Percentiles rank a stretch among this genome's conserved stretches.
Conservation (phyloP, 2,888 invertebrate genomes). For the Pristionchus mayeri region DNA sequence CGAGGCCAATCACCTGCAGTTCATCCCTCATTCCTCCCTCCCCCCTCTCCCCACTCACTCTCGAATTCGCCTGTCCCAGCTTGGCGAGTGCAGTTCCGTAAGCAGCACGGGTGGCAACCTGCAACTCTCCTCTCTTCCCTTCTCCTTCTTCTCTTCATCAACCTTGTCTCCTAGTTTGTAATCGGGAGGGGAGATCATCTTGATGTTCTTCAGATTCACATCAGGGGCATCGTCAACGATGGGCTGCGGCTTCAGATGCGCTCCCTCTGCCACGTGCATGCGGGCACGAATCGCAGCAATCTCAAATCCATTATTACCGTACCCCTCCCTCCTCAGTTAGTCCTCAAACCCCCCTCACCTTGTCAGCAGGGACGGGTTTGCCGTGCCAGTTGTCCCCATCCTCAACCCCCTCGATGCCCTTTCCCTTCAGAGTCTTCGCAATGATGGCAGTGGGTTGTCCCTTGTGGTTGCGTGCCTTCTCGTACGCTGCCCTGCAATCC, state of each 20-base stretch:
- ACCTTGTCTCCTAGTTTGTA: conserved; percentile 83
- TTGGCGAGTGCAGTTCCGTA: conserved; percentile 95
- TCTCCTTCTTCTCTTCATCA: not conserved
- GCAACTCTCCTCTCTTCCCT: not conserved
- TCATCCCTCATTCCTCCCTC: conserved; percentile 79
- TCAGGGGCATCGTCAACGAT: conserved; percentile 67
- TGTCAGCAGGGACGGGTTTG: conserved; percentile 84
- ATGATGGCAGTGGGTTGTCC: conserved; percentile 90
- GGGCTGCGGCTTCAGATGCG: conserved; percentile 67
- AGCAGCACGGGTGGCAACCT: conserved; percentile 90
- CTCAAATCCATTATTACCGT: conserved; percentile 47
- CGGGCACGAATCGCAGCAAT: conserved; percentile 68
- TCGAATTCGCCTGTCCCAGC: conserved; percentile 82
- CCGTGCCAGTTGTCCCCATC: conserved; percentile 98
- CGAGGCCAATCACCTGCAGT: conserved; percentile 88
- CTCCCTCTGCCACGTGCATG: conserved; percentile 82
- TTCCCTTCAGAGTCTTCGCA: conserved; percentile 95
- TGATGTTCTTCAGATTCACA: conserved; percentile 59
- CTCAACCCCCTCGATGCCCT: conserved; percentile 84
- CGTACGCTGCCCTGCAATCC: conserved; percentile 54
- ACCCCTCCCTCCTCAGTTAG: not conserved
- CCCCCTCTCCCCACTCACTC: conserved; percentile 94
- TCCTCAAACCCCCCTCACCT: conserved; percentile 51
- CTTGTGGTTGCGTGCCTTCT: conserved; percentile 63
- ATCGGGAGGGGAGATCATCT: conserved; percentile 82